Percentiles rank a stretch among this genome's conserved stretches.
phyloP scores from a whole-genome alignment of 2,113 vertebrate genomes.

The Takifugu flavidus region DNA sequence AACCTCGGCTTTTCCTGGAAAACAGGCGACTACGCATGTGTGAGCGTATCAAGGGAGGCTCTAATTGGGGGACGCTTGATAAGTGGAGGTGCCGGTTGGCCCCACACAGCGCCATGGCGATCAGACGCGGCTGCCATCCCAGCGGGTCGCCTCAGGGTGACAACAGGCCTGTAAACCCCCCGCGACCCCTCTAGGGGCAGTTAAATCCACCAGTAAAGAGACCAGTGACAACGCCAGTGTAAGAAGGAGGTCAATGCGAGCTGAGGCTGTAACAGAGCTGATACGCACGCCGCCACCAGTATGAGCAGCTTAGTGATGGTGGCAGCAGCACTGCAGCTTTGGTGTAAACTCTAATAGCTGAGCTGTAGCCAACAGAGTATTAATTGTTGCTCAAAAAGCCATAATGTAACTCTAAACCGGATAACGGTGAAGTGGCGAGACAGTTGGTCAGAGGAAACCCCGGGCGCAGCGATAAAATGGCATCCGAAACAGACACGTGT shows the following conservation, averaged over 20 bases:
- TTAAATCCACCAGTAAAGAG: constrained; percentile 24
- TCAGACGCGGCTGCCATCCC: constrained; percentile 39
- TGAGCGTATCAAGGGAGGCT: constrained; percentile 50
- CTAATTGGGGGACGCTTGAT: constrained; percentile 58
- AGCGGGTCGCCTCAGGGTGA: constrained; percentile 52
- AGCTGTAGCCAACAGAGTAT: constrained; percentile 33
- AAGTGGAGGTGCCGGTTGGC: constrained; percentile 50
- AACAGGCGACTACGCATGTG: constrained; percentile 68
- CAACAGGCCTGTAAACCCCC: constrained; percentile 42
- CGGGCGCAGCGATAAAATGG: neutral
- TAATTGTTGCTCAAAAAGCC: constrained; percentile 41
- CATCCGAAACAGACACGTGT: neutral
- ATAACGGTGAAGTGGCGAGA: no score
- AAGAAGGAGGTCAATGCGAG: constrained; percentile 50
- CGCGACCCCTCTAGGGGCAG: constrained; percentile 32
- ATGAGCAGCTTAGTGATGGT: constrained; percentile 45
- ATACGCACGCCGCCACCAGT: constrained; percentile 26
- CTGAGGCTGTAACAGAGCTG: constrained; percentile 37
- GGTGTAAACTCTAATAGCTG: constrained; percentile 47
- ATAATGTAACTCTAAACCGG: constrained; percentile 9
- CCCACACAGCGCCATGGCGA: constrained; percentile 37
- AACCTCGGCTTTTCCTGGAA: constrained; percentile 72
- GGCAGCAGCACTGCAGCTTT: constrained; percentile 24
- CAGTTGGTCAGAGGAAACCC: neutral
- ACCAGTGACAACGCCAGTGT: constrained; percentile 22